A percentile compares a stretch with the other conserved stretches of the same genome.
Evolutionary conservation across 2,888 invertebrate genomes (phyloP).

Genomic region (Dynastes maya): DNA sequence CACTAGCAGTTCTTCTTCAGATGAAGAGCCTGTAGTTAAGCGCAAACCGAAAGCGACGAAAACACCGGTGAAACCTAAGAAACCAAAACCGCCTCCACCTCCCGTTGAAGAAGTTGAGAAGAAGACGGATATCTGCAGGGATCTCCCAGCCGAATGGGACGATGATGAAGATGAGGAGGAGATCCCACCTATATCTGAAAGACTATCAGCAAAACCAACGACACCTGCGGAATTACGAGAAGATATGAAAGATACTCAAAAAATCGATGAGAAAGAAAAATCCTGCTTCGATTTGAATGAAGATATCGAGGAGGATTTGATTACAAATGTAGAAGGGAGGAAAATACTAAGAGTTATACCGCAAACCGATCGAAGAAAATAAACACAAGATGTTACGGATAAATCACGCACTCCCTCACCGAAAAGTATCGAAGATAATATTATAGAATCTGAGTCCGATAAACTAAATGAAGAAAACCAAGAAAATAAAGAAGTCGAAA

Average conservation of each 20-base stretch:
- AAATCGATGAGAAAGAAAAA: slow-evolving; percentile 59
- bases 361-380: slow-evolving; percentile 67
- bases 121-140: slow-evolving; percentile 76
- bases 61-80: slow-evolving; percentile 36
- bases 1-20: slow-evolving; percentile 50
- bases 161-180: slow-evolving; percentile 72
- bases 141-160: slow-evolving; percentile 85
- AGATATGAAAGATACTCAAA: slow-evolving; percentile 35
- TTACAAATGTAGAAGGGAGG: slow-evolving; percentile 70
- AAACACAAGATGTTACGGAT: slow-evolving; percentile 65
- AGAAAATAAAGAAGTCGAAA: slow-evolving; percentile 23
- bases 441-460: slow-evolving; percentile 42
- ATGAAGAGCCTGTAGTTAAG: slow-evolving; percentile 64
- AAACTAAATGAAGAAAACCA: slow-evolving; percentile 41
- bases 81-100: not conserved
- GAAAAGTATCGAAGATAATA: slow-evolving; percentile 49
- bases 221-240: slow-evolving; percentile 47
- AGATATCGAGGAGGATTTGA: slow-evolving; percentile 79
- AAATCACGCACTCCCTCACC: slow-evolving; percentile 20
- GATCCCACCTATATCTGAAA: not conserved
- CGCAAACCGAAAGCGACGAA: slow-evolving; percentile 53
- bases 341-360: slow-evolving; percentile 78
- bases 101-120: slow-evolving; percentile 43
- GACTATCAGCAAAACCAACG: slow-evolving; percentile 64
- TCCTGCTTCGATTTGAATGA: slow-evolving; percentile 86